These are phyloP conservation scores for Pseudomyrmex flavicornis DNA, from an alignment of 1,140 invertebrate genomes.

Conservation along the genomic window DNA sequence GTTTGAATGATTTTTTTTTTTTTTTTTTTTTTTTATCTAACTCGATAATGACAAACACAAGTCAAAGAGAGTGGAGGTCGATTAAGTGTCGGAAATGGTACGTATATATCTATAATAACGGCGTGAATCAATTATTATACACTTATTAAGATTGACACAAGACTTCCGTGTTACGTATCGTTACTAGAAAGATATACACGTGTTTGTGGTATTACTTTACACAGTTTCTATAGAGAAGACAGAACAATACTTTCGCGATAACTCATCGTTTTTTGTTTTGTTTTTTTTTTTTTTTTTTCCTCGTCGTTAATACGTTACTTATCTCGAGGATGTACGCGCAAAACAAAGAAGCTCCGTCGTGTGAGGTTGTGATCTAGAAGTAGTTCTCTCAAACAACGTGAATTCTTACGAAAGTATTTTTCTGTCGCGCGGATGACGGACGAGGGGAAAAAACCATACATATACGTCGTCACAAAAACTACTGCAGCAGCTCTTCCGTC, in stretches of 20 bases:
- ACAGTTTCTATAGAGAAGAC: conserved; percentile 20
- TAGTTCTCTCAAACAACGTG: background rate
- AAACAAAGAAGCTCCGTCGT: background rate
- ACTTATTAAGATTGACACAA: conserved; percentile 36
- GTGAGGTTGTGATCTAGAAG: background rate
- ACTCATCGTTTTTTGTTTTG: background rate
- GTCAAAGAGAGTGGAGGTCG: conserved; percentile 52
- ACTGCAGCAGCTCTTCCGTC: conserved; percentile 25
- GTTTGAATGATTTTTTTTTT: conserved; percentile 23
- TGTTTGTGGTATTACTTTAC: background rate
- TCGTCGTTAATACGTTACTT: too few relatives aligned
- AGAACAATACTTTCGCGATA: conserved; percentile 57
- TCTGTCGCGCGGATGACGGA: conserved; percentile 48
- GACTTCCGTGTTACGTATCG: conserved; percentile 33
- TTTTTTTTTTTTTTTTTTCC: background rate
- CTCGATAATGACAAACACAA: conserved; percentile 30
- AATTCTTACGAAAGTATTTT: conserved; percentile 59
- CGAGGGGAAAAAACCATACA: conserved; percentile 50
- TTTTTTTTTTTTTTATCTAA: conserved; percentile 1
- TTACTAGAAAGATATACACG: conserved; percentile 23
- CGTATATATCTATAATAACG: conserved; percentile 52
- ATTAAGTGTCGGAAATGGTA: conserved; percentile 70
- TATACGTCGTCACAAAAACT: conserved; percentile 31
- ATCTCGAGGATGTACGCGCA: too few relatives aligned
- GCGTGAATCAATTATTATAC: conserved; percentile 57